phyloP scores from a whole-genome alignment of 2,888 invertebrate species.

The Noctua janthina region DNA sequence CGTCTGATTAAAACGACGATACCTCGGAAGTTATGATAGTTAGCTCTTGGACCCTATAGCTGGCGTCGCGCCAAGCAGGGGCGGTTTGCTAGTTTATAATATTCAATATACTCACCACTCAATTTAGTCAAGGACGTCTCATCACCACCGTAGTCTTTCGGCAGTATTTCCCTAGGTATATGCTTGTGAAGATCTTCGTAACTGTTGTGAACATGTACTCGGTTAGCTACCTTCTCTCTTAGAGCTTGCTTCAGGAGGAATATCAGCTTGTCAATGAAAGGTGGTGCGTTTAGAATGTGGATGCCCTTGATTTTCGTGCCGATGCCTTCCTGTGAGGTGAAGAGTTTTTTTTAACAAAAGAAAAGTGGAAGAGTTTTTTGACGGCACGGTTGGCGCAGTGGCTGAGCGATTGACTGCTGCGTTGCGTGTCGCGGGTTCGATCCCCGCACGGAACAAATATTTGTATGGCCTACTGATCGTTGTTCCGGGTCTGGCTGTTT shows the following conservation, averaged over 20 bases:
- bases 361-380: too few species aligned
- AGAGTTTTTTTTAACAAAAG: background rate
- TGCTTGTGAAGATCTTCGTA: conserved; percentile 83
- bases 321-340: conserved; percentile 81
- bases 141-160: conserved; percentile 84
- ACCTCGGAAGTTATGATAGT: too few species aligned
- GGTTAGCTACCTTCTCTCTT: conserved; percentile 82
- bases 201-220: conserved; percentile 81
- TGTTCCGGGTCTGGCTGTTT: too few species aligned
- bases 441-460: too few species aligned
- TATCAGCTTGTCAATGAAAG: conserved; percentile 82
- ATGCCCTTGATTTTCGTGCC: conserved; percentile 87
- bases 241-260: conserved; percentile 83
- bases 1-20: too few species aligned
- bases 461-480: too few species aligned
- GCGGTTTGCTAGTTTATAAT: too few species aligned
- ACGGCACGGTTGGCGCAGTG: too few species aligned
- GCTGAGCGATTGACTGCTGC: too few species aligned
- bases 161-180: conserved; percentile 83
- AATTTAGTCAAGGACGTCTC: conserved; percentile 75
- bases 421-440: too few species aligned
- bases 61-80: too few species aligned
- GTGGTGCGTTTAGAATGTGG: conserved; percentile 84
- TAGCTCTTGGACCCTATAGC: too few species aligned
- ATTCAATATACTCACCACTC: conserved; percentile 73